phyloP scores from a whole-genome alignment of 2,113 vertebrate genomes.

The Crotalus helleri region DNA sequence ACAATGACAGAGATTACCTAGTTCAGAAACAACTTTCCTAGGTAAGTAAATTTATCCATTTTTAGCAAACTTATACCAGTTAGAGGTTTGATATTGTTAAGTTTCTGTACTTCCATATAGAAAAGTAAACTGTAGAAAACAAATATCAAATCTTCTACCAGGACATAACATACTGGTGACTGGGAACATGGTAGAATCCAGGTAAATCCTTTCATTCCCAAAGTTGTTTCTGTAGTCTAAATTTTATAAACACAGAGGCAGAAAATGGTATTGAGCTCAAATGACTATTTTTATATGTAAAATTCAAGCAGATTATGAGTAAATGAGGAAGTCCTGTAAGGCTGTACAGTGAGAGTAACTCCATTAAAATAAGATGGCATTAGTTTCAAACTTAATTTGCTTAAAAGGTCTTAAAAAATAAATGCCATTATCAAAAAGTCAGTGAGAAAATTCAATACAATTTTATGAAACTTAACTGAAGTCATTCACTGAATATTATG shows the following conservation, averaged over 20 bases:
- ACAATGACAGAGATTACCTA: not conserved
- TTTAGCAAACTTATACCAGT: not conserved
- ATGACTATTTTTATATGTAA: not conserved
- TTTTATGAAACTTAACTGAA: not conserved
- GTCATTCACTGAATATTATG: not conserved
- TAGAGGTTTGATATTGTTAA: not conserved
- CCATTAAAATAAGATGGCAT: not conserved
- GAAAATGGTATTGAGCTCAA: not conserved
- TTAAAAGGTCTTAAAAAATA: not conserved
- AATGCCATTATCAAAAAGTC: not conserved
- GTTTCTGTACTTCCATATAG: not conserved
- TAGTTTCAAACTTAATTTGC: not conserved
- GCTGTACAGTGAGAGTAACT: not conserved
- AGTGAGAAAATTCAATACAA: not conserved
- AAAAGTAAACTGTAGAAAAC: not conserved
- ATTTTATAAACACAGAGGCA: not conserved
- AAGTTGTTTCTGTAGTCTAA: not conserved
- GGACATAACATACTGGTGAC: not conserved
- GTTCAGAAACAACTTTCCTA: not conserved
- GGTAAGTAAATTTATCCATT: not conserved
- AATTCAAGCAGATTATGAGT: not conserved
- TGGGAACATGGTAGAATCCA: not conserved
- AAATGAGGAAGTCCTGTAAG: not conserved
- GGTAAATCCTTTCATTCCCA: not conserved
- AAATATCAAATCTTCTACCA: not conserved